phyloP scores from a whole-genome alignment of 2,888 invertebrate species.

The Caenorhabditis imperialis region DNA sequence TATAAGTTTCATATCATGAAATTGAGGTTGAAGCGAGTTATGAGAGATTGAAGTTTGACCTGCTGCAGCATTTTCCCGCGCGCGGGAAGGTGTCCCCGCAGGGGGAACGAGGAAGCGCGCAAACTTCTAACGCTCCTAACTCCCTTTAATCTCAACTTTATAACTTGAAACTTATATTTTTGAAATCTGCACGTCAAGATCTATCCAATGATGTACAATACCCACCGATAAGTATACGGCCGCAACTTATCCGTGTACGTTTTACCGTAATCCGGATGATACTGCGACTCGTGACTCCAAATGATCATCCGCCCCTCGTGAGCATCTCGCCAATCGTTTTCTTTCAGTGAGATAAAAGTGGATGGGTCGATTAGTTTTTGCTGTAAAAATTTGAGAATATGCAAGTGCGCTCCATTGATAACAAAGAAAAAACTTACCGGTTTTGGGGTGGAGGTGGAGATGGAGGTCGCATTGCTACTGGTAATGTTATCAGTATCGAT shows the following conservation, averaged over 20 bases:
- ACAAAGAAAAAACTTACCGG: not conserved
- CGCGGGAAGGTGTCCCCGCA: no score
- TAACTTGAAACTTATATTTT: no score
- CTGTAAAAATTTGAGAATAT: slow-evolving; percentile 6
- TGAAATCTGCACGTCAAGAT: no score
- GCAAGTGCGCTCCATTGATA: not conserved
- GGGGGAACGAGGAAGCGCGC: no score
- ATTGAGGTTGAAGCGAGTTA: no score
- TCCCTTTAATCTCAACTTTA: no score
- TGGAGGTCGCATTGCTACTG: not conserved
- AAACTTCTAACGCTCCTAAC: no score
- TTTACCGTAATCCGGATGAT: slow-evolving; percentile 65
- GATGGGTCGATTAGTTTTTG: slow-evolving; percentile 51
- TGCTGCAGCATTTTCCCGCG: no score
- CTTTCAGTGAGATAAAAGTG: slow-evolving; percentile 50
- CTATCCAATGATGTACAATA: no score
- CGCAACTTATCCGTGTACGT: slow-evolving; percentile 18
- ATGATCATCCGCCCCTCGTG: slow-evolving; percentile 64
- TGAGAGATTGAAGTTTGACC: no score
- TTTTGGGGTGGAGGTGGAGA: no score
- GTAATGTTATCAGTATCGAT: not conserved
- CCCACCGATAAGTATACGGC: slow-evolving; percentile 37
- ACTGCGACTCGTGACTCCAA: slow-evolving; percentile 63
- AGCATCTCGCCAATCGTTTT: slow-evolving; percentile 68
- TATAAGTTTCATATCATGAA: no score